Conservation (phyloP, 2,797 vertebrate species). For the Pseudochirops cupreus region DNA sequence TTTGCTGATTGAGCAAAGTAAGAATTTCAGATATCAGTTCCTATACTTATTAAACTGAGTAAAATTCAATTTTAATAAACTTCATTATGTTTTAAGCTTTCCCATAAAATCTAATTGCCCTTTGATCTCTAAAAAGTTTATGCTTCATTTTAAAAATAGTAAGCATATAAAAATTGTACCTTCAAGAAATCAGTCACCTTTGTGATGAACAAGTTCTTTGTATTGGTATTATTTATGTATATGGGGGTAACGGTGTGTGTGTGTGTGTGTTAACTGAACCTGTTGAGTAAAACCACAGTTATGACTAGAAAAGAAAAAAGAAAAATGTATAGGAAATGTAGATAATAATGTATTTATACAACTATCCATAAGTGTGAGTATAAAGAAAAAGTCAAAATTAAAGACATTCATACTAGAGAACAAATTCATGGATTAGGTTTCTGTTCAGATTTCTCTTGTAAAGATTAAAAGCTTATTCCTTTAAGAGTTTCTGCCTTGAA, state of each 20-base stretch:
- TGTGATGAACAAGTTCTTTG: background rate
- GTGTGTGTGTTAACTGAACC: background rate
- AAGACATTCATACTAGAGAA: slow-evolving; percentile 21
- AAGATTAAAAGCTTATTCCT: slow-evolving; percentile 22
- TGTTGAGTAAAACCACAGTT: background rate
- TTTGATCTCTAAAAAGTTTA: slow-evolving; percentile 50
- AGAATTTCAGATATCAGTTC: slow-evolving; percentile 36
- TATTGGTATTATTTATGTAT: slow-evolving; percentile 13
- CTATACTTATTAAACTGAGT: slow-evolving; percentile 55
- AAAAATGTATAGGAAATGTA: background rate
- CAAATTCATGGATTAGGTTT: slow-evolving; percentile 36
- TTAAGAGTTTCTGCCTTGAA: slow-evolving; percentile 49
- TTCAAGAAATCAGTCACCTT: slow-evolving; percentile 14
- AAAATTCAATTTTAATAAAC: slow-evolving; percentile 59
- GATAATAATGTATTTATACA: slow-evolving; percentile 53
- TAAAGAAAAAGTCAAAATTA: slow-evolving; percentile 41
- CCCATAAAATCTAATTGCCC: slow-evolving; percentile 5
- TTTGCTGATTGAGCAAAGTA: slow-evolving; percentile 34
- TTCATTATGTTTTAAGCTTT: slow-evolving; percentile 56
- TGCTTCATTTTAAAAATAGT: slow-evolving; percentile 33
- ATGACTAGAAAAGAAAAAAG: slow-evolving; percentile 20
- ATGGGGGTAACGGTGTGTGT: background rate
- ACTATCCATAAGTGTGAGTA: slow-evolving; percentile 27
- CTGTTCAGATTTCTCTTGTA: slow-evolving; percentile 40
- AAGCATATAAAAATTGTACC: slow-evolving; percentile 23